Evolutionary conservation across 2,888 invertebrate genomes (phyloP).

Genomic region (Polyommatus icarus): DNA sequence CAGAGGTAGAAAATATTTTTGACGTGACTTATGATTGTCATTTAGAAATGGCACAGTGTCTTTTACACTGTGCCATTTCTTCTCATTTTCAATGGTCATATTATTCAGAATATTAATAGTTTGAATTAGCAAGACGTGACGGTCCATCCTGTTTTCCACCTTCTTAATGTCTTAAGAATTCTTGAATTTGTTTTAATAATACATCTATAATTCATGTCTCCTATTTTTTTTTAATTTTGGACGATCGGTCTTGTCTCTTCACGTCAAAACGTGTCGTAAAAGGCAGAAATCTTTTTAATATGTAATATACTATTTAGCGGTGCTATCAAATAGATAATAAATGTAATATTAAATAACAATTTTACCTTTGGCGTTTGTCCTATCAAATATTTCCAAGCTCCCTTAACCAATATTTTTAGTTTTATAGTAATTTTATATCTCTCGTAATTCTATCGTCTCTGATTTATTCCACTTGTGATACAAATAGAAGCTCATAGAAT

Average conservation of each 20-base stretch:
- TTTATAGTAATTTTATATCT: conserved; percentile 1
- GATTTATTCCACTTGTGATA: not conserved
- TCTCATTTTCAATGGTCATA: not conserved
- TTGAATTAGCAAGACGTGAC: conserved; percentile 16
- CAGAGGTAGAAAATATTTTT: conserved; percentile 10
- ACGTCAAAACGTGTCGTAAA: no score
- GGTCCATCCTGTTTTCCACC: not conserved
- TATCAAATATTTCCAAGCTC: not conserved
- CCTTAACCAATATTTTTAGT: not conserved
- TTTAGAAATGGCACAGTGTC: conserved; percentile 26
- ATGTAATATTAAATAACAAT: no score
- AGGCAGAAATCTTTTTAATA: not conserved
- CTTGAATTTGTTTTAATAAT: not conserved
- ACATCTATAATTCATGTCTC: not conserved
- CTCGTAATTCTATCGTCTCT: conserved; percentile 5
- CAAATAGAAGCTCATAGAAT: conserved; percentile 6
- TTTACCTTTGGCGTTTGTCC: not conserved
- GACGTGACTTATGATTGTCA: conserved; percentile 25
- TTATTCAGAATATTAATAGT: conserved; percentile 8
- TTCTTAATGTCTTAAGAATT: not conserved
- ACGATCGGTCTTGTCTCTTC: not conserved
- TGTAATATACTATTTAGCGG: no score
- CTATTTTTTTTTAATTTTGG: not conserved
- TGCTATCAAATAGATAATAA: no score
- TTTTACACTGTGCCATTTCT: no score